These are phyloP conservation scores for Pagetopsis macropterus DNA, from an alignment of 2,797 vertebrate species.

Conservation along the genomic window DNA sequence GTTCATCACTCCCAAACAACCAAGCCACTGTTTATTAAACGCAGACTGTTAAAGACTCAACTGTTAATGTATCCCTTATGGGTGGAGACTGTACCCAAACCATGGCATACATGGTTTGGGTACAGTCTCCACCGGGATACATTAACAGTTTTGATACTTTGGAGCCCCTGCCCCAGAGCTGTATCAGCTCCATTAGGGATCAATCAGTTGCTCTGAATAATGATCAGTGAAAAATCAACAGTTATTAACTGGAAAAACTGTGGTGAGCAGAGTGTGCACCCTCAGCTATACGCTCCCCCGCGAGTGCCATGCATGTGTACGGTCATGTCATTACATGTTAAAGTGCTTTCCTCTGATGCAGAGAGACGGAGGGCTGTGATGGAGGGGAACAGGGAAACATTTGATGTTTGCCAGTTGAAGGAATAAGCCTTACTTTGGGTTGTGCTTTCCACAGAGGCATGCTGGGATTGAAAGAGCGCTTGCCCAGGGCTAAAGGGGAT, in stretches of 20 bases:
- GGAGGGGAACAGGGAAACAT: constrained; percentile 76
- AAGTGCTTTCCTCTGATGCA: constrained; percentile 69
- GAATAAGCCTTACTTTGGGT: constrained; percentile 82
- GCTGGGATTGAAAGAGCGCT: constrained; percentile 80
- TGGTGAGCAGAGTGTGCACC: constrained; percentile 4
- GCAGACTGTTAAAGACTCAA: constrained; percentile 10
- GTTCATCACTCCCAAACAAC: constrained; percentile 13
- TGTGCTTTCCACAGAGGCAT: constrained; percentile 77
- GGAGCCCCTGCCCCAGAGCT: constrained; percentile 36
- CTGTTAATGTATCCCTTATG: too few species aligned
- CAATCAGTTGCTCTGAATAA: constrained; percentile 27
- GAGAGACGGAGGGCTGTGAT: constrained; percentile 62
- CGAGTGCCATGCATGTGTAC: constrained; percentile 35
- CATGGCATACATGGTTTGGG: not conserved
- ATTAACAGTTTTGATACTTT: constrained; percentile 45
- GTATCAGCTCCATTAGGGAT: constrained; percentile 24
- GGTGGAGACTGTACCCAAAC: too few species aligned
- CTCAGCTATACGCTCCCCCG: constrained; percentile 22
- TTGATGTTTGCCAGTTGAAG: constrained; percentile 83
- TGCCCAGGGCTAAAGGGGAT: constrained; percentile 80
- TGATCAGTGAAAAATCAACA: constrained; percentile 27
- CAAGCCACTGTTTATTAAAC: constrained; percentile 33
- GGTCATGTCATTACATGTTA: constrained; percentile 71
- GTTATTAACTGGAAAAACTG: constrained; percentile 20
- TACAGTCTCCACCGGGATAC: constrained; percentile 30